These are phyloP conservation scores for Heliconius sara DNA, from an alignment of 2,888 invertebrate genomes.

Conservation along the genomic window DNA sequence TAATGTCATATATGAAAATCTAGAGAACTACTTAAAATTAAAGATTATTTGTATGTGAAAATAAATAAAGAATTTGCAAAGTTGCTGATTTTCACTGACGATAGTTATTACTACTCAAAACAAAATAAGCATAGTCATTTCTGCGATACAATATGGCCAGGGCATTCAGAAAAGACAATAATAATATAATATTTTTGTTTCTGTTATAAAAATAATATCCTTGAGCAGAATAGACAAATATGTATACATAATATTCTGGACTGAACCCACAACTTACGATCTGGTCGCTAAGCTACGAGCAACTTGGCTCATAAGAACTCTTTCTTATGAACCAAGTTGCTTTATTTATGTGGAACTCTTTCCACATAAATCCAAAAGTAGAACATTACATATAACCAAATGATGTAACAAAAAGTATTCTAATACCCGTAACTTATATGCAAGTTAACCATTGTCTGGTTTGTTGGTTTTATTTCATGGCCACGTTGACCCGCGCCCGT, in stretches of 20 bases:
- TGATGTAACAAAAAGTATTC: constrained; percentile 15
- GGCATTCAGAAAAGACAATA: not conserved
- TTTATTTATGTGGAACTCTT: no score
- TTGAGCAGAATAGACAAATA: not conserved
- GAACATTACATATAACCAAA: not conserved
- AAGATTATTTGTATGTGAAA: no score
- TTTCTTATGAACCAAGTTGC: no score
- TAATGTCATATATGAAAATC: not conserved
- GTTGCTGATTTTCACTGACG: no score
- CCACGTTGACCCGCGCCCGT: constrained; percentile 67
- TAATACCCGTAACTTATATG: constrained; percentile 8
- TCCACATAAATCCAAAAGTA: constrained; percentile 1
- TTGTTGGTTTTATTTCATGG: constrained; percentile 60
- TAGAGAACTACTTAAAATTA: not conserved
- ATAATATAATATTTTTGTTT: not conserved
- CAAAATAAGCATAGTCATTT: not conserved
- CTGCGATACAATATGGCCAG: not conserved
- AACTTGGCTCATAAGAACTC: not conserved
- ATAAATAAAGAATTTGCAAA: no score
- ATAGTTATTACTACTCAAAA: not conserved
- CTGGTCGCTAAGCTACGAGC: not conserved
- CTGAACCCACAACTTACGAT: not conserved
- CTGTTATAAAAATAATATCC: not conserved
- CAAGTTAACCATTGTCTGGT: constrained; percentile 40
- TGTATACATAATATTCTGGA: not conserved